These are phyloP conservation scores for Pempheris klunzingeri DNA, from an alignment of 2,797 vertebrate genomes.

Conservation along the genomic window DNA sequence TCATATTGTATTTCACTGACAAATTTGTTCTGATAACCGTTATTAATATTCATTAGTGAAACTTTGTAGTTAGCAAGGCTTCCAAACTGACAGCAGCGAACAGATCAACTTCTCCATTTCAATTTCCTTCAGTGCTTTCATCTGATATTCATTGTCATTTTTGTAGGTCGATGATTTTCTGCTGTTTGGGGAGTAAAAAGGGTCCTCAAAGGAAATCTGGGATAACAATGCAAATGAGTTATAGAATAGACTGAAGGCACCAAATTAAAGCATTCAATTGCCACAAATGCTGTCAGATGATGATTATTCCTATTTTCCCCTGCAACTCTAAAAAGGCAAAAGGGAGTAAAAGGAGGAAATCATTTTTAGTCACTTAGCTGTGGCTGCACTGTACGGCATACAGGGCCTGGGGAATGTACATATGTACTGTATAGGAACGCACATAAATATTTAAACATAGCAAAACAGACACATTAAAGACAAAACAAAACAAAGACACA, in stretches of 20 bases:
- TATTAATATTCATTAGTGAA: slow-evolving; percentile 71
- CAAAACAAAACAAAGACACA: slow-evolving; percentile 13
- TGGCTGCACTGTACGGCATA: neutral
- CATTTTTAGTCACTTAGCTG: neutral
- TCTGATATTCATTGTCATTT: slow-evolving; percentile 60
- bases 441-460: slow-evolving; percentile 14
- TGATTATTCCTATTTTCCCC: neutral
- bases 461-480: slow-evolving; percentile 21
- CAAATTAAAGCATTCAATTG: slow-evolving; percentile 29
- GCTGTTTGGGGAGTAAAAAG: slow-evolving; percentile 10
- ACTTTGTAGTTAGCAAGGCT: slow-evolving; percentile 53
- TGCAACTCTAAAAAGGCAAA: slow-evolving; percentile 3
- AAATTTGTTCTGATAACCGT: slow-evolving; percentile 23
- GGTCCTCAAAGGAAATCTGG: slow-evolving; percentile 51
- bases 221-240: slow-evolving; percentile 55
- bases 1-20: slow-evolving; percentile 21
- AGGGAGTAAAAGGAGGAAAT: neutral
- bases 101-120: slow-evolving; percentile 20
- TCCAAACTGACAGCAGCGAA: slow-evolving; percentile 40
- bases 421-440: neutral
- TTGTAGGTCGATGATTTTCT: slow-evolving; percentile 25
- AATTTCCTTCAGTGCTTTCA: slow-evolving; percentile 46
- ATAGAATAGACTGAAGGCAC: slow-evolving; percentile 1
- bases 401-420: neutral
- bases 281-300: slow-evolving; percentile 17